These are phyloP conservation scores for Drosophila arizonae DNA, from an alignment of 1,140 invertebrate genomes.

Conservation along the genomic window DNA sequence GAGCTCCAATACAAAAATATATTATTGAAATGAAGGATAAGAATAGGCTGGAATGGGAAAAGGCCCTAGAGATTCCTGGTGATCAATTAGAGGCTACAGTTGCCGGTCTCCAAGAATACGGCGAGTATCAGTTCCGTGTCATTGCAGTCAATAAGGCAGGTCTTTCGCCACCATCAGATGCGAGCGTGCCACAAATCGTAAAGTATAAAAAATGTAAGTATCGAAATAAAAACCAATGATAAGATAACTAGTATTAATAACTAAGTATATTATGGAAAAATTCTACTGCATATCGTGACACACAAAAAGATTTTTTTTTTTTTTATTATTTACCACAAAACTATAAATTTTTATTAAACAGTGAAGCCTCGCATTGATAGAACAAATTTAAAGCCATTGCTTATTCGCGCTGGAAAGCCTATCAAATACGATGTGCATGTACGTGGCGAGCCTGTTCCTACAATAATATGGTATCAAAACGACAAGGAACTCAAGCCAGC, in stretches of 20 bases:
- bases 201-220: slow-evolving; percentile 94
- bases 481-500: slow-evolving; percentile 84
- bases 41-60: slow-evolving; percentile 95
- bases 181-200: slow-evolving; percentile 95
- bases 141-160: slow-evolving; percentile 99
- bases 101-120: slow-evolving; percentile 93
- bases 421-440: slow-evolving; percentile 97
- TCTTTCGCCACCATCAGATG: slow-evolving; percentile 94
- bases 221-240: no score
- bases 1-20: slow-evolving; percentile 97
- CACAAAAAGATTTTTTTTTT: no score
- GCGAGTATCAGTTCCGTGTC: slow-evolving; percentile 97
- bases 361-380: slow-evolving; percentile 98
- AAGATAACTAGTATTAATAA: no score
- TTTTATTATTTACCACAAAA: no score
- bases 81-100: slow-evolving; percentile 90
- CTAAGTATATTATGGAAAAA: no score
- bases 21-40: slow-evolving; percentile 99
- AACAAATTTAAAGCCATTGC: slow-evolving; percentile 95
- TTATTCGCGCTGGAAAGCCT: slow-evolving; percentile 94
- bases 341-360: slow-evolving; percentile 12
- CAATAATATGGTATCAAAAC: slow-evolving; percentile 90
- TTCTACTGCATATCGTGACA: no score
- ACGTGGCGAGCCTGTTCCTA: slow-evolving; percentile 96
- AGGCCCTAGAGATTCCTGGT: slow-evolving; percentile 94